Evolutionary conservation across 2,888 invertebrate genomes (phyloP).

Genomic region (Dryobota labecula): DNA sequence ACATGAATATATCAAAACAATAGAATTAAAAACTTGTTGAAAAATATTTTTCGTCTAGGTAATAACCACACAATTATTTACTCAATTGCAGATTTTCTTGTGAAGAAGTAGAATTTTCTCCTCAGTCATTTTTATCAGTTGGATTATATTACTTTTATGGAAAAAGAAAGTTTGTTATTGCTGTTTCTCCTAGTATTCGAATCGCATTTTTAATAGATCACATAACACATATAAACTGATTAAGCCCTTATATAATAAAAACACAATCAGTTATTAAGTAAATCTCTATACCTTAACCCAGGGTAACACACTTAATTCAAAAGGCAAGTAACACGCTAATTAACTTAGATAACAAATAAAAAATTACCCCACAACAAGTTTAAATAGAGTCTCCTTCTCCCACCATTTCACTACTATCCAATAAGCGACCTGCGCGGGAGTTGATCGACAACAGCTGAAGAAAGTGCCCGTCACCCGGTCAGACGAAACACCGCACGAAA

Average conservation of each 20-base stretch:
- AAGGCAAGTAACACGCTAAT: conserved; percentile 5
- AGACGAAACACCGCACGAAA: conserved; percentile 32
- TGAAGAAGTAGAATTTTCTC: conserved; percentile 3
- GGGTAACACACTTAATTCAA: background rate
- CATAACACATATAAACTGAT: background rate
- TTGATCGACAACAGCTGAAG: conserved; percentile 74
- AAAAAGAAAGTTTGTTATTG: background rate
- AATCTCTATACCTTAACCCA: background rate
- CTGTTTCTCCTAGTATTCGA: too few species aligned
- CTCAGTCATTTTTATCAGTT: background rate
- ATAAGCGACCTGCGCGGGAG: conserved; percentile 76
- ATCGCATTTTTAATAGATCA: too few species aligned
- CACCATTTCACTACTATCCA: conserved; percentile 76
- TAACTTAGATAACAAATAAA: conserved; percentile 3
- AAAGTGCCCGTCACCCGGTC: conserved; percentile 77
- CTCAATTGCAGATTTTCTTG: background rate
- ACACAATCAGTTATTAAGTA: too few species aligned
- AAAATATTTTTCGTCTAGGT: background rate
- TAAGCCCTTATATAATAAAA: background rate
- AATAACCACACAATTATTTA: background rate
- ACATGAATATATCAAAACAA: background rate
- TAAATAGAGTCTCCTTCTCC: conserved; percentile 66
- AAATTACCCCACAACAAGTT: conserved; percentile 26
- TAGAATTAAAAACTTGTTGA: background rate
- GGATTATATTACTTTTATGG: background rate